A percentile compares a stretch with the other conserved stretches of the same genome.
Evolutionary conservation across 2,797 vertebrate species (phyloP).

Genomic region (Todus mexicanus): DNA sequence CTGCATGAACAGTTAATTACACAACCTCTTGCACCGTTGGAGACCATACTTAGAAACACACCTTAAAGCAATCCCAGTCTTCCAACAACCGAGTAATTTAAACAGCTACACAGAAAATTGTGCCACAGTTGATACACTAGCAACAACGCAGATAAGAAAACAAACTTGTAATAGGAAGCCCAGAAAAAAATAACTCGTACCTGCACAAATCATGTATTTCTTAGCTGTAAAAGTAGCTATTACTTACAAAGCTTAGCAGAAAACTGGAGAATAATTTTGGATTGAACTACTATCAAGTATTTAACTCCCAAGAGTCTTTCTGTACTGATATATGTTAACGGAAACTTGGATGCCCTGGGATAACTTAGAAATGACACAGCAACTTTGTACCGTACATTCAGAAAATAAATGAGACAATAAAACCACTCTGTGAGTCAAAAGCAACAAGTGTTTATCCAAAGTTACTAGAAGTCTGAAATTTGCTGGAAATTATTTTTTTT

Average conservation of each 20-base stretch:
- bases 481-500: not conserved
- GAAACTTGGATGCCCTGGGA: not conserved
- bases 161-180: not conserved
- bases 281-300: not conserved
- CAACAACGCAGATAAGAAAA: not conserved
- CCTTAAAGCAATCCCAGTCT: not conserved
- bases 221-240: not conserved
- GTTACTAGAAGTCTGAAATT: slow-evolving; percentile 44
- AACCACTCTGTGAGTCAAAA: not conserved
- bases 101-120: not conserved
- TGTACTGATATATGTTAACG: not conserved
- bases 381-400: not conserved
- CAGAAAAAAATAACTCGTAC: not conserved
- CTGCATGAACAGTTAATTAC: not conserved
- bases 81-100: not conserved
- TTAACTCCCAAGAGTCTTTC: not conserved
- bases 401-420: not conserved
- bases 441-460: slow-evolving; percentile 33
- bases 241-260: not conserved
- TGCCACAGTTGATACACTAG: not conserved
- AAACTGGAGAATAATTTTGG: not conserved
- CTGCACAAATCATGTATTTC: not conserved
- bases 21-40: not conserved
- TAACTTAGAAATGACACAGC: not conserved
- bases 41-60: not conserved